Evolutionary conservation across 2,888 invertebrate species (phyloP), one percentile per base, ranked within the genome.

Genomic region (Helleia helle): DNA sequence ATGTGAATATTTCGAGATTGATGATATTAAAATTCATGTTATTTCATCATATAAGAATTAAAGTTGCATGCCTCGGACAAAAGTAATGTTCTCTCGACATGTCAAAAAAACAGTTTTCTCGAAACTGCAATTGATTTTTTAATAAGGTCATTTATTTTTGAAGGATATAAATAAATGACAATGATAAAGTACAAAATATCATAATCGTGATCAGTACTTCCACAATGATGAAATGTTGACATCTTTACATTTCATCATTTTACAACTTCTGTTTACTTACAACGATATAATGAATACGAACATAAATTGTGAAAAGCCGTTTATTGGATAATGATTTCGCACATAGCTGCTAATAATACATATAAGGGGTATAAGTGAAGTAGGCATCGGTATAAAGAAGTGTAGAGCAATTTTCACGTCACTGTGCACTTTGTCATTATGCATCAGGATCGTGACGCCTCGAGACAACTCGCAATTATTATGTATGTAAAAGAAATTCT

Each of bases 401-500:
- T 65, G 70, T 67, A 67, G 64, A 70, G 73, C 71, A 84, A 84
- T 84, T 84, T 84, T 72, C 80, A 77, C 81, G 79, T 84, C 84
- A 83, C 71, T 70, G 67, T 65, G 69, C 72, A 81, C 76, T 83
- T 83, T 84, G 84, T 81, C 83, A 83, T 81, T 84, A 83, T 77
- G 71, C 75, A 75, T 75, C 81, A 71, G 77, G 71, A 75, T 83
- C 81, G 84, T 84, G 83, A 84, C 79, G 84, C 83, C 83, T 72
- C 75, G 63, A 81, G 80, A 84, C 80, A 79, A 75, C 75, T 79
- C 65, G 73, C 83, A 83, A 83, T 83, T 83, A 81, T 83, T 79
- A 74, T 79, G 79, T 83, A 79, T 84, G 80, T 83, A 72, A 80
- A 83, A 81, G 80, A 77, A 80, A 81, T 81, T 80, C 74, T 74